These are phyloP conservation scores for Rhodeus uyekii DNA, from an alignment of 2,797 vertebrate species.

Conservation along the genomic window DNA sequence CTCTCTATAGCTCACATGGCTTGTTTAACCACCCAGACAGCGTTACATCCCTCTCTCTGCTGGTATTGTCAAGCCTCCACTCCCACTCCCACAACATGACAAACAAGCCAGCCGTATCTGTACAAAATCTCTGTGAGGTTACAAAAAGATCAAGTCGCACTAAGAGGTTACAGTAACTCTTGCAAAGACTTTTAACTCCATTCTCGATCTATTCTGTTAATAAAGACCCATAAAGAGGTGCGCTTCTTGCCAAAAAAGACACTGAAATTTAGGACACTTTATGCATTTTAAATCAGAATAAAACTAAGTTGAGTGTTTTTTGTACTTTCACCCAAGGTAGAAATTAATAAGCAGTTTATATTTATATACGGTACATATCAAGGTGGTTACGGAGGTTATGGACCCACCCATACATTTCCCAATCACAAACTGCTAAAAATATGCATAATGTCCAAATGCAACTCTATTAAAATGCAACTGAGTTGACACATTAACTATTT, in stretches of 20 bases:
- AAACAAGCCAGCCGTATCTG: slow-evolving; percentile 1
- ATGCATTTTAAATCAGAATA: slow-evolving; percentile 18
- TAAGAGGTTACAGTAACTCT: slow-evolving; percentile 4
- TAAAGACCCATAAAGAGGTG: slow-evolving; percentile 42
- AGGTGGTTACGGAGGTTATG: neutral
- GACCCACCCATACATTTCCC: neutral
- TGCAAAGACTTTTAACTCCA: slow-evolving; percentile 2
- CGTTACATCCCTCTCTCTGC: slow-evolving; percentile 21
- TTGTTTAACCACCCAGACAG: slow-evolving; percentile 45
- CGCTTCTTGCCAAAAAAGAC: slow-evolving; percentile 36
- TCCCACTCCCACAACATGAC: slow-evolving; percentile 26
- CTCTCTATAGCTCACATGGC: slow-evolving; percentile 29
- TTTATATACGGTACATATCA: neutral
- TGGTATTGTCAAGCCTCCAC: slow-evolving; percentile 35
- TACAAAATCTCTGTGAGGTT: slow-evolving; percentile 11
- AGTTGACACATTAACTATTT: neutral
- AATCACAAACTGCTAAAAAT: slow-evolving; percentile 5
- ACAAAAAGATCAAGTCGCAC: slow-evolving; percentile 7
- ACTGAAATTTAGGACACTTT: slow-evolving; percentile 23
- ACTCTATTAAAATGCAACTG: neutral
- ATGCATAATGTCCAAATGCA: neutral
- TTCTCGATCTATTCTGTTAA: slow-evolving; percentile 25
- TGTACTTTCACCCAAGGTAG: neutral
- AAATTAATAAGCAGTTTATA: slow-evolving; percentile 13
- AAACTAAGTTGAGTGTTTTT: slow-evolving; percentile 14